Evolutionary conservation across 2,113 vertebrate genomes (phyloP), one percentile per base, ranked within the genome.

Genomic region (Glaucidium brasilianum): DNA sequence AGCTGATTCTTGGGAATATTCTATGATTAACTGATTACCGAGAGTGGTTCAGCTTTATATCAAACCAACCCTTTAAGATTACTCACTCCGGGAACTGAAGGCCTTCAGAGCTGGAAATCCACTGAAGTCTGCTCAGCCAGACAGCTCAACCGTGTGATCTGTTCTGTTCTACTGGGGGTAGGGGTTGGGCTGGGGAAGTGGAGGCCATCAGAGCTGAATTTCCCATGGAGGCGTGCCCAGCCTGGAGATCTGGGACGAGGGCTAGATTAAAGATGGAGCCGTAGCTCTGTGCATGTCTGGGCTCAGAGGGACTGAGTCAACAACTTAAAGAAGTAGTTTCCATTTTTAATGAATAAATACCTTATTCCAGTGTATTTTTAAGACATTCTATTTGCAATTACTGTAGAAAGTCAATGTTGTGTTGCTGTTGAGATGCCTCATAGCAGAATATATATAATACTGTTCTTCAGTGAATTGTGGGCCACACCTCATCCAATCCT

Each of bases 211-310:
- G 27, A 49, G 41, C 25, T 88, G 60, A 18, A 10, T n/a, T 19
- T 35, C 22, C 64, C 2, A 0, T 2, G 14, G 15, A 39, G 41
- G 30, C 12, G 1, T 27, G 47, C 8, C 22, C 78, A 56, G 69
- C 55, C 39, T 64, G 69, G 12, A 68, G 22, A 60, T 15, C 34
- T 26, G 83, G 13, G 4, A 15, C 14, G 23, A 43, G 59, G 43
- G 19, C 41, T 88, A 43, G 3, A 32, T 55, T 37, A 41, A 43
- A 55, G 50, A 20, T 32, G 26, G 75, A 62, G 26, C 78, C 77
- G 29, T 12, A 50, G 53, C 64, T 87, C 32, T 15, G 0, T 18
- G 47, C 25, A 13, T 0, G 0, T 13, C 52, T 62, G 30, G n/a
- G 39, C 19, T 67, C 47, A 62, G 52, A 60, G 20, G 15, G 35